These are phyloP conservation scores for Syrmaticus mikado DNA, from an alignment of 2,113 vertebrate genomes.

Conservation along the genomic window DNA sequence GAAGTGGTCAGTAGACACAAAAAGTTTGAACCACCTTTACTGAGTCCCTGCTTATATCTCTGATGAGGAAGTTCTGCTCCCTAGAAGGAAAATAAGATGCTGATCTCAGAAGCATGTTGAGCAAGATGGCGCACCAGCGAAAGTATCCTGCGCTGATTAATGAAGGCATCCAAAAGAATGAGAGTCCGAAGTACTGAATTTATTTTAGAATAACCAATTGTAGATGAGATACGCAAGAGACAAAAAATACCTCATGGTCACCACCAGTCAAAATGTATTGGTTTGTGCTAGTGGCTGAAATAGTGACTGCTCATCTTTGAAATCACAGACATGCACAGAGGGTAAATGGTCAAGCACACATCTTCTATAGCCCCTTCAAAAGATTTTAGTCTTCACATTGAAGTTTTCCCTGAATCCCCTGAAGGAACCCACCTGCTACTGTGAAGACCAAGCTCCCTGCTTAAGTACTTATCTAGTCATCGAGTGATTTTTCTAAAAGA, in stretches of 20 bases:
- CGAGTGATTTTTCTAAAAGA: neutral
- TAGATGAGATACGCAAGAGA: neutral
- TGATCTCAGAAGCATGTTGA: neutral
- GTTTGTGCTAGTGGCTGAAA: neutral
- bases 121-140: rapidly evolving
- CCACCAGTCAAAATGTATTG: neutral
- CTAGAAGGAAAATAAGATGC: neutral
- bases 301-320: neutral
- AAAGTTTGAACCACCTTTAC: neutral
- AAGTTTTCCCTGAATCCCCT: neutral
- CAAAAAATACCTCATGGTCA: neutral
- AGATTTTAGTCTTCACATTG: neutral
- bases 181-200: neutral
- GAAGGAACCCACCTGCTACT: neutral
- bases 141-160: neutral
- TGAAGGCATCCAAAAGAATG: neutral
- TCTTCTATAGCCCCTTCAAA: neutral
- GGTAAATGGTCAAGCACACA: neutral
- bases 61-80: neutral
- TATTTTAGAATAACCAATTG: neutral
- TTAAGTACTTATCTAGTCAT: neutral
- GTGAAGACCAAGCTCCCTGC: neutral
- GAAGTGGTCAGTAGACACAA: neutral
- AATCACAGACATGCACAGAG: neutral
- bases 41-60: neutral